phyloP scores from a whole-genome alignment of 2,888 invertebrate species.

The Melanchra persicariae region DNA sequence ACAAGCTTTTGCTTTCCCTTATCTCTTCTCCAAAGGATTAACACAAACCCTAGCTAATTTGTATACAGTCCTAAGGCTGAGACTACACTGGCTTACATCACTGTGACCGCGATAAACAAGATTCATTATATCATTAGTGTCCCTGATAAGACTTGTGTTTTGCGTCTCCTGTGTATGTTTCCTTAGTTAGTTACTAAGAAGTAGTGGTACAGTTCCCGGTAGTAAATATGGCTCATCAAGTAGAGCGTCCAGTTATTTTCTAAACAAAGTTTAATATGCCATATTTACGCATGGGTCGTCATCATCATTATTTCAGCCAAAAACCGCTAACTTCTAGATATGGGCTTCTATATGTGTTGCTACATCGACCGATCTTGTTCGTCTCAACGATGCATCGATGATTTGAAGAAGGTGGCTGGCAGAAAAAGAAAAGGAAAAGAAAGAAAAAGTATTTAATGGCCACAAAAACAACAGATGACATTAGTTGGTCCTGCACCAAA shows the following conservation, averaged over 20 bases:
- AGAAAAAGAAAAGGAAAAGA: too few relatives aligned
- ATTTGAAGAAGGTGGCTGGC: too few relatives aligned
- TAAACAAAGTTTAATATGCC: not conserved
- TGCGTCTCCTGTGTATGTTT: conserved; percentile 22
- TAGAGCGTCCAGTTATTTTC: not conserved
- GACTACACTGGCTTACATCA: conserved; percentile 61
- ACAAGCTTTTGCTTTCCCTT: conserved; percentile 42
- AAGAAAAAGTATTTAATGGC: too few relatives aligned
- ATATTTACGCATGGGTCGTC: not conserved
- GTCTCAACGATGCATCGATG: too few relatives aligned
- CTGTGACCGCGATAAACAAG: conserved; percentile 65
- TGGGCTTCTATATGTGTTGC: too few relatives aligned
- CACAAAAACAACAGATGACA: too few relatives aligned
- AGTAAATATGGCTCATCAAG: not conserved
- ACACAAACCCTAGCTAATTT: conserved; percentile 58
- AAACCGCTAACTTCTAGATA: too few relatives aligned
- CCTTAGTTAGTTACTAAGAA: conserved; percentile 14
- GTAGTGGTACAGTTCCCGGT: too few relatives aligned
- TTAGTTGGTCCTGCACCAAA: too few relatives aligned
- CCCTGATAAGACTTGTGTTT: conserved; percentile 49
- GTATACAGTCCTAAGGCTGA: conserved; percentile 58
- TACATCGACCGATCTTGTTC: too few relatives aligned
- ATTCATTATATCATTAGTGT: conserved; percentile 64
- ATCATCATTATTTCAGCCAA: too few relatives aligned
- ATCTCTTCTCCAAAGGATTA: conserved; percentile 52